Base-by-base conservation (phyloP, 1,140 invertebrate species). In the Drosophila albomicans region DNA sequence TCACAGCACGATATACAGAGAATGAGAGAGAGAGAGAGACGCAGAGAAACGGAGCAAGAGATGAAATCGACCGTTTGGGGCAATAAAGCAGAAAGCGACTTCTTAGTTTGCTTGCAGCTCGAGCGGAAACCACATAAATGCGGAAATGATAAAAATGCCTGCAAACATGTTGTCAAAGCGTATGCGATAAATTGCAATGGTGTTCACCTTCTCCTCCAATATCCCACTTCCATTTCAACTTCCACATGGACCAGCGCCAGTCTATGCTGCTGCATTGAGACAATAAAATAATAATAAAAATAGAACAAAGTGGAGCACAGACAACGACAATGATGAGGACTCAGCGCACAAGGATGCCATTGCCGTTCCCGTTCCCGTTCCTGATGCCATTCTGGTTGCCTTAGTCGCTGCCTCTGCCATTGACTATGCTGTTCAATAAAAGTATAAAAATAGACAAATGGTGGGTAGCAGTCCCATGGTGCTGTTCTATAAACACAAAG, bases 121-220 rank as follows among this genome's bases (percentile, higher is more conserved):
- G 70, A 70, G 81, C 85, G 85, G 85, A 89, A 89, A 85, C 85
- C 86, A 89, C 88, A 85, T 89, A 89, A 85, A 89, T 89, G 85
- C 85, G 85, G 85, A 89, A 89, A 89, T 89, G 85, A 89, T 89
- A 88, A 88, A 88, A 88, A 81, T 85, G 84, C 85, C 78, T 78
- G 85, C 67, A 79, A 88, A 88, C 81, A 88, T 85, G 84, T 81
- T 89, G 70, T 80, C 85, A 84, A 81, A 85, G 71, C 85, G 78
- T 79, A 75, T 85, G 77, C 84, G 77, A 88, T 88, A 88, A 88
- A 88, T 88, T 88, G 84, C 85, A 88, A 67, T 84, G 66, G 80
- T 59, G 63, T 73, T 78, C 67, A 70, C 43, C 57, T 43, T 71
- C 45, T 54, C 49, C 25, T 64, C 15, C 15, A 30, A 20, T n/a